Conservation (phyloP, 2,888 invertebrate species). For the Cremastinae sp. region DNA sequence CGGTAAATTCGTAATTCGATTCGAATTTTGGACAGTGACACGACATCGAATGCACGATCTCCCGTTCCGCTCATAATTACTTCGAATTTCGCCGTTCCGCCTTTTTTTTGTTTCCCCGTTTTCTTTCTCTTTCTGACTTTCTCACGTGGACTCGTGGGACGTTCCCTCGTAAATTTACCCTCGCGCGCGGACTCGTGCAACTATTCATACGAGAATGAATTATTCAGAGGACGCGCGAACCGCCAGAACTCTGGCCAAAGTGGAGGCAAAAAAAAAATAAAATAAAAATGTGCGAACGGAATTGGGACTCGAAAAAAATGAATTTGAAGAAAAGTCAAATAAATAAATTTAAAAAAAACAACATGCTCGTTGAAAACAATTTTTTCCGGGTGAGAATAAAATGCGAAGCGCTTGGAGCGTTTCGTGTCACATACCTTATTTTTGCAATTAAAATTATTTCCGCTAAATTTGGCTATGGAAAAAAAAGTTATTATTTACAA, state of each 20-base stretch:
- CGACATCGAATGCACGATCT: slow-evolving; percentile 22
- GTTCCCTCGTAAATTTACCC: slow-evolving; percentile 27
- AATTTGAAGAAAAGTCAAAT: slow-evolving; percentile 2
- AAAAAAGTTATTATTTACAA: background rate
- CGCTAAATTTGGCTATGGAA: background rate
- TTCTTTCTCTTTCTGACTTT: slow-evolving; percentile 8
- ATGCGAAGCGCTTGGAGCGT: no score
- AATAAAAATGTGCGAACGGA: slow-evolving; percentile 17
- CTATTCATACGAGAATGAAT: slow-evolving; percentile 63
- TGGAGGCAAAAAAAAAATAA: slow-evolving; percentile 19
- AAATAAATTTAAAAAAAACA: slow-evolving; percentile 9
- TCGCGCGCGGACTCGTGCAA: slow-evolving; percentile 29
- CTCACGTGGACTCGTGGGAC: slow-evolving; percentile 41
- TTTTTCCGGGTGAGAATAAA: background rate
- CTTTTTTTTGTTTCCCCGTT: slow-evolving; percentile 15
- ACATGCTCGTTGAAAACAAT: slow-evolving; percentile 12
- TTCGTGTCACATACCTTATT: no score
- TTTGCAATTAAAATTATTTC: background rate
- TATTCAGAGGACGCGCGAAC: slow-evolving; percentile 59
- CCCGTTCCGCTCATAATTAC: slow-evolving; percentile 40
- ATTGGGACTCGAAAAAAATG: slow-evolving; percentile 15
- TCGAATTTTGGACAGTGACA: slow-evolving; percentile 14
- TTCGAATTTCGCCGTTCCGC: slow-evolving; percentile 22
- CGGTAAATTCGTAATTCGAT: slow-evolving; percentile 21
- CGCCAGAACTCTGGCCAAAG: slow-evolving; percentile 32